Conservation (phyloP, 2,797 vertebrate genomes). For the Alca torda region DNA sequence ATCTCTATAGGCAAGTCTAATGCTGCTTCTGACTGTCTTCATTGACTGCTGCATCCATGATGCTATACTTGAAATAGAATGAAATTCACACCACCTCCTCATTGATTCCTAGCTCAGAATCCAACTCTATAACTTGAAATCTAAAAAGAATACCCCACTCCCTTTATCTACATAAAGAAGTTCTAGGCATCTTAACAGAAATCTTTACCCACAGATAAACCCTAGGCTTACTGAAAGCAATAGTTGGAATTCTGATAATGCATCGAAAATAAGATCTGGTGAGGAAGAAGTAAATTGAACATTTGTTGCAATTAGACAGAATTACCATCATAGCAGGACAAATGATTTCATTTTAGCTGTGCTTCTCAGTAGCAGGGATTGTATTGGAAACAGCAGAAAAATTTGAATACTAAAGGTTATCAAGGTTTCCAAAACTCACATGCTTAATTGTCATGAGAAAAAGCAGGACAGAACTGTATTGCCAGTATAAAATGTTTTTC, state of each 20-base stretch:
- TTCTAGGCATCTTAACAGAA: not conserved
- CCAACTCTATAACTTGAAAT: not conserved
- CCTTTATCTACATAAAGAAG: not conserved
- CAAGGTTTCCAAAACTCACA: not conserved
- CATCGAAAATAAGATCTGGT: not conserved
- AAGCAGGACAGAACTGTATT: not conserved
- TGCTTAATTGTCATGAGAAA: not conserved
- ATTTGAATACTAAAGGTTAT: not conserved
- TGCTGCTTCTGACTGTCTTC: not conserved
- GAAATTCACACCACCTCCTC: not conserved
- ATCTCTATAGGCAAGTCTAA: constrained; percentile 2
- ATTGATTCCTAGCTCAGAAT: not conserved
- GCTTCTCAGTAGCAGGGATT: not conserved
- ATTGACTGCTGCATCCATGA: not conserved
- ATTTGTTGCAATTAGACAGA: not conserved
- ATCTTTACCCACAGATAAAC: not conserved
- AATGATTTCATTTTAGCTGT: not conserved
- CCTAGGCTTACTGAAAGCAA: not conserved
- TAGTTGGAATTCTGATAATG: not conserved
- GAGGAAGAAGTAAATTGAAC: not conserved
- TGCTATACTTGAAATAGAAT: not conserved
- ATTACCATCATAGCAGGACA: not conserved
- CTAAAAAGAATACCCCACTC: not conserved
- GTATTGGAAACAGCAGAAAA: not conserved
- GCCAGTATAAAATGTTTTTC: not conserved